Conservation (phyloP, 2,888 invertebrate genomes). For the Deilephila porcellus region DNA sequence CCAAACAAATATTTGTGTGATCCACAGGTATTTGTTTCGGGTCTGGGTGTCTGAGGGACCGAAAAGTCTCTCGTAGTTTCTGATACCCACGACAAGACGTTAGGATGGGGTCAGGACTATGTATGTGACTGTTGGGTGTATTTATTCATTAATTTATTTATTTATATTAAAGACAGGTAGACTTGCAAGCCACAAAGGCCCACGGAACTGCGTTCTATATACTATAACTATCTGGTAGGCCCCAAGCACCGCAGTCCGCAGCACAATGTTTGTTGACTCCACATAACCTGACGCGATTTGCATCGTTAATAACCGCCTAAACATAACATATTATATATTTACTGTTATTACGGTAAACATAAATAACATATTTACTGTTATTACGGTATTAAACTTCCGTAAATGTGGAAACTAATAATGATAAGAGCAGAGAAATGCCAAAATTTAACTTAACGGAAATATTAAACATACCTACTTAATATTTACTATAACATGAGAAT, state of each 20-base stretch:
- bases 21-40: too few species aligned
- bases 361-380: slow-evolving; percentile 10
- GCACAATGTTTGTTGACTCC: neutral
- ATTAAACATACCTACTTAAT: too few species aligned
- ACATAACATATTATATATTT: slow-evolving; percentile 5
- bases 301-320: slow-evolving; percentile 20
- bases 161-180: too few species aligned
- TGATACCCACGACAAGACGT: too few species aligned
- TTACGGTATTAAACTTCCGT: neutral
- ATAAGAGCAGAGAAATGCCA: neutral
- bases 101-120: too few species aligned
- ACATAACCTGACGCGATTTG: slow-evolving; percentile 15
- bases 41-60: too few species aligned
- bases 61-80: too few species aligned
- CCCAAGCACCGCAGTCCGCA: too few species aligned
- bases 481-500: too few species aligned
- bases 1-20: too few species aligned
- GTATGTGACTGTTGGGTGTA: too few species aligned
- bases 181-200: neutral
- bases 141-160: too few species aligned
- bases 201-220: neutral
- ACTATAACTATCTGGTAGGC: neutral
- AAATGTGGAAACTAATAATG: neutral
- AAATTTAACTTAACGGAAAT: neutral
- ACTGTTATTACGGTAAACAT: slow-evolving; percentile 11